Evolutionary conservation across 2,888 invertebrate genomes (phyloP), one percentile per base, ranked within the genome.

Genomic region (Lissonota sp.): DNA sequence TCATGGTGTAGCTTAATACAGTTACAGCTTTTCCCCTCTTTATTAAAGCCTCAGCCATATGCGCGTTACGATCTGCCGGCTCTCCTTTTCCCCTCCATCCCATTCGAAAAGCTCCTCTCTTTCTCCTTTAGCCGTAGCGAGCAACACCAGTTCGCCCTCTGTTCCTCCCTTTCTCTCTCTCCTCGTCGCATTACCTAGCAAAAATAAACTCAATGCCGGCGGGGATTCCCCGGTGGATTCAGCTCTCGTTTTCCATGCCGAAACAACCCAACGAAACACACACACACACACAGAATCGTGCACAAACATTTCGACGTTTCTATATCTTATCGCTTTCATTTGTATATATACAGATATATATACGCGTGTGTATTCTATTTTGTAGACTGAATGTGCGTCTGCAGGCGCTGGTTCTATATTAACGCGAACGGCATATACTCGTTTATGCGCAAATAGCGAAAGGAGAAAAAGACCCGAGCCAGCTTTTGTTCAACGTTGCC

Each of bases 1-100:
- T 26, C 26, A 26, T 26, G 26, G 66, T 49, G 60, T 74, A 71
- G 77, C 78, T 82, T 83, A 80, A 82, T 83, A 75, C 75, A 78
- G 82, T 82, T 82, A 78, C 80, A 80, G 75, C 71, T 69, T 84
- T 83, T 42, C 72, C 73, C 72, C 78, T 78, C 83, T 83, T 84
- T 83, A 84, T 84, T 83, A 84, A 83, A 80, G 80, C 80, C 57
- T 42, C 63, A 44, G 64, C 81, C 84, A 82, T 83, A 83, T 84
- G 83, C 82, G 72, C 81, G 77, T 83, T 84, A 83, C 83, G 83
- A 83, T 77, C 79, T 72, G 69, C 81, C 76, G 73, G 10, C 72
- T 71, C 26, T 26, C 69, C 16, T 66, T 70, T 66, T 49, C 51
- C 66, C 71, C 39, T 67, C 42, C 42, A 42, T 44, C 60, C 44